Percentiles rank a stretch among this genome's conserved stretches.
phyloP scores from a whole-genome alignment of 2,797 vertebrate species.

The Tragelaphus eurycerus region DNA sequence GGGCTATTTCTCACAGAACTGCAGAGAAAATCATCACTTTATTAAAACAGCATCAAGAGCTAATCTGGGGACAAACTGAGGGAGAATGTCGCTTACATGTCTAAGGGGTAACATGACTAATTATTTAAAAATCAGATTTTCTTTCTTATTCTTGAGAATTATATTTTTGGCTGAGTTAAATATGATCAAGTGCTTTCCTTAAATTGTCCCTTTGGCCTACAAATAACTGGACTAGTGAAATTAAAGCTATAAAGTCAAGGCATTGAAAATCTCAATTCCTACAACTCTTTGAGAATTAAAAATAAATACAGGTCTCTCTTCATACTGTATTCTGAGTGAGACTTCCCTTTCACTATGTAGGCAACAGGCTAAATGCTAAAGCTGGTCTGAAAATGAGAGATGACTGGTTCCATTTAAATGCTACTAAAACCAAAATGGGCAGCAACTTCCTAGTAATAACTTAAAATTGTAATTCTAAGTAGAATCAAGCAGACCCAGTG shows the following conservation, averaged over 20 bases:
- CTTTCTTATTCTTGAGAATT: slow-evolving; percentile 3
- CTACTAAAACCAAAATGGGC: not conserved
- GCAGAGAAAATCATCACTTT: not conserved
- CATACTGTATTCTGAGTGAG: slow-evolving; percentile 14
- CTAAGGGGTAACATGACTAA: not conserved
- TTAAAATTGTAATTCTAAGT: not conserved
- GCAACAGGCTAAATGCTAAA: slow-evolving; percentile 31
- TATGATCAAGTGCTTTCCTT: slow-evolving; percentile 2
- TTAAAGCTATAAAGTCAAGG: not conserved
- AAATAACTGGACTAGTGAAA: slow-evolving; percentile 39
- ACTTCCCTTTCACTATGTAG: not conserved
- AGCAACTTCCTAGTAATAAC: not conserved
- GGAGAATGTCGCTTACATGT: not conserved
- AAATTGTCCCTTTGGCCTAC: not conserved
- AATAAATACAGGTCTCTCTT: slow-evolving; percentile 20
- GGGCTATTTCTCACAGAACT: slow-evolving; percentile 7
- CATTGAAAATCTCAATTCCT: not conserved
- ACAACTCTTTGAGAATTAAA: slow-evolving; percentile 36
- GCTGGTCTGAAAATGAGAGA: slow-evolving; percentile 21
- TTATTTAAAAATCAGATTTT: slow-evolving; percentile 51
- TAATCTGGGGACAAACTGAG: not conserved
- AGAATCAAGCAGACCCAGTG: not conserved
- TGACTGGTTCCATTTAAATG: not conserved
- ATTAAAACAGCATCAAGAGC: slow-evolving; percentile 11
- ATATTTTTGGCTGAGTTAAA: slow-evolving; percentile 17